Evolutionary conservation across 2,888 invertebrate genomes (phyloP).

Genomic region (Esperia sulphurella): DNA sequence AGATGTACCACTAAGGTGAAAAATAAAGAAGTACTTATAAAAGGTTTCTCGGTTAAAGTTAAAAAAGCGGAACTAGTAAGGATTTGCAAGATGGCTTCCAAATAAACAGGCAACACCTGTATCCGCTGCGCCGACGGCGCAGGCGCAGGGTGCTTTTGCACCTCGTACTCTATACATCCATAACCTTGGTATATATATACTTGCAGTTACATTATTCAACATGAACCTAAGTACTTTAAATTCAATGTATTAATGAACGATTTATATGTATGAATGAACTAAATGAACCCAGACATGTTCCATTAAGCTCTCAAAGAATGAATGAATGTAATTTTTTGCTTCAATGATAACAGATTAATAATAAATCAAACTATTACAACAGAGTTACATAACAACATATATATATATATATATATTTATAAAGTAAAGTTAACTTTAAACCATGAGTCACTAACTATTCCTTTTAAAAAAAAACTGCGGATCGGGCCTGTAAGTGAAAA

Average conservation of each 20-base stretch:
- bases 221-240: conserved; percentile 7
- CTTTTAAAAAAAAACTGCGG: conserved; percentile 4
- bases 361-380: neutral
- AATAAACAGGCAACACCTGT: conserved; percentile 54
- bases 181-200: conserved; percentile 6
- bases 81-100: conserved; percentile 49
- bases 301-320: conserved; percentile 8
- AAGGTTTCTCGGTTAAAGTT: conserved; percentile 29
- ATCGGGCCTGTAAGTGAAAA: conserved; percentile 42
- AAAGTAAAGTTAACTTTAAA: neutral
- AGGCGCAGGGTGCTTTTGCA: neutral
- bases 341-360: neutral
- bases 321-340: conserved; percentile 9
- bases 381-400: too few species aligned
- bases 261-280: conserved; percentile 12
- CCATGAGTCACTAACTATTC: conserved; percentile 3
- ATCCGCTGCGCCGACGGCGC: conserved; percentile 39
- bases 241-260: conserved; percentile 13
- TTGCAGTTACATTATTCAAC: conserved; percentile 12
- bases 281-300: neutral
- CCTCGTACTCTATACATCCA: neutral
- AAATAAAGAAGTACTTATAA: conserved; percentile 8
- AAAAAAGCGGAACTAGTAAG: conserved; percentile 35
- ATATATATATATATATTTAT: neutral
- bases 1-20: too few species aligned